These are phyloP conservation scores for Sebastes trivittatus DNA, from an alignment of 2,797 vertebrate species.

Conservation along the genomic window DNA sequence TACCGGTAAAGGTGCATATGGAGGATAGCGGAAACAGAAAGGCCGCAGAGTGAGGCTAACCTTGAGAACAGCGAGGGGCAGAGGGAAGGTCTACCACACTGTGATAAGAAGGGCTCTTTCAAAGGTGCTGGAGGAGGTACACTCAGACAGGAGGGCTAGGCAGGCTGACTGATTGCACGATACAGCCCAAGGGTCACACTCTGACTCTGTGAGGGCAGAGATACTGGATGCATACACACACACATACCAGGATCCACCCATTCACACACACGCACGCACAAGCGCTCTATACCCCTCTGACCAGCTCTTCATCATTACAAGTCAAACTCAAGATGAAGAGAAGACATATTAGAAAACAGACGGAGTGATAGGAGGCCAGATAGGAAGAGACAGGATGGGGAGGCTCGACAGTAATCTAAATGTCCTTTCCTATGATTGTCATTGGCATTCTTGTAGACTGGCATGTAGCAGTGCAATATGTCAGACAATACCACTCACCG, in stretches of 20 bases:
- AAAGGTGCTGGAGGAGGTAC: slow-evolving; percentile 58
- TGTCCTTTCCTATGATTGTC: slow-evolving; percentile 81
- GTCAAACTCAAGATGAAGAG: slow-evolving; percentile 77
- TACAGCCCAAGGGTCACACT: slow-evolving; percentile 72
- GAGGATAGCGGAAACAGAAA: slow-evolving; percentile 46
- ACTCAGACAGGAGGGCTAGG: slow-evolving; percentile 64
- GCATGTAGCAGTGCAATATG: slow-evolving; percentile 70
- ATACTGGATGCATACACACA: slow-evolving; percentile 35
- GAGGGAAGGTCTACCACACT: slow-evolving; percentile 66
- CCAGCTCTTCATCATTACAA: slow-evolving; percentile 71
- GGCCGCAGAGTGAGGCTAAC: slow-evolving; percentile 52
- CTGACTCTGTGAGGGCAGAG: slow-evolving; percentile 49
- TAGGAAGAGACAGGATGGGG: slow-evolving; percentile 70
- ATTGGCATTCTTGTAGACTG: slow-evolving; percentile 79
- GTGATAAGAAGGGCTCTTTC: slow-evolving; percentile 67
- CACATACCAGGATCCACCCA: slow-evolving; percentile 9
- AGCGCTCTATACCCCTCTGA: slow-evolving; percentile 51
- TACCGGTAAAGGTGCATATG: slow-evolving; percentile 27
- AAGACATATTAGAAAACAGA: slow-evolving; percentile 77
- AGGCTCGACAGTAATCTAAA: slow-evolving; percentile 78
- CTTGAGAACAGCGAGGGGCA: slow-evolving; percentile 73
- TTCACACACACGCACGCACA: slow-evolving; percentile 8
- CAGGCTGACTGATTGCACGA: slow-evolving; percentile 76
- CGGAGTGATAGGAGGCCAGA: slow-evolving; percentile 68
- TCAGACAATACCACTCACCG: slow-evolving; percentile 66